These are phyloP conservation scores for Kryptopterus vitreolus DNA, from an alignment of 2,797 vertebrate species.

Conservation along the genomic window DNA sequence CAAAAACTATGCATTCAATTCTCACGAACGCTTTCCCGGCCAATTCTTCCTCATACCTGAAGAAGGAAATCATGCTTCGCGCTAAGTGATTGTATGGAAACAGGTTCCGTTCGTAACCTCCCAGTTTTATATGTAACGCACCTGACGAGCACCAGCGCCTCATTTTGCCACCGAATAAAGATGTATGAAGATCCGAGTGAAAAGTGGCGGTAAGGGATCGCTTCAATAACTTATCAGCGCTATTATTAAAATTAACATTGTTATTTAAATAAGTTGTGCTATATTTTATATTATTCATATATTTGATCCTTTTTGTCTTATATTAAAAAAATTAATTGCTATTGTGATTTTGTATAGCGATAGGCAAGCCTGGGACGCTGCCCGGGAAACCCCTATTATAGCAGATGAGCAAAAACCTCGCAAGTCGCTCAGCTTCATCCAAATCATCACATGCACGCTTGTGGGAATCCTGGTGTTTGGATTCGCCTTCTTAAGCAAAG, in stretches of 20 bases:
- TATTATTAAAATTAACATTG: not conserved
- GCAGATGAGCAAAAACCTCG: conserved; percentile 64
- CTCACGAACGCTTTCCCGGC: too few species aligned
- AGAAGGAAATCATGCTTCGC: not conserved
- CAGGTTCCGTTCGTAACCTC: not conserved
- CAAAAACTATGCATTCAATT: not conserved
- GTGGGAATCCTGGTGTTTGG: conserved; percentile 61
- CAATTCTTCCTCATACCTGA: not conserved
- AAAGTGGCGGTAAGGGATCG: not conserved
- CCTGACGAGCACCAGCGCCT: not conserved
- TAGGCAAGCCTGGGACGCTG: conserved; percentile 64
- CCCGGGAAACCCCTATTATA: conserved; percentile 57
- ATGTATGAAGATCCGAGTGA: not conserved
- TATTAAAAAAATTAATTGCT: not conserved
- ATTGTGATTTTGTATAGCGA: not conserved
- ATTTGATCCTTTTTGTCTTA: too few species aligned
- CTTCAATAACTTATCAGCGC: not conserved
- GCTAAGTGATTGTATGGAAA: not conserved
- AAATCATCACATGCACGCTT: conserved; percentile 33
- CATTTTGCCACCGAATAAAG: not conserved
- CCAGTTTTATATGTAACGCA: not conserved
- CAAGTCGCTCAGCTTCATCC: conserved; percentile 61
- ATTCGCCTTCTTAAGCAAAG: conserved; percentile 70
- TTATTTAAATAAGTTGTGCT: too few species aligned
- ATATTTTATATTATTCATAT: too few species aligned